Conservation (phyloP, 2,888 invertebrate genomes). For the Nemotelus pantherinus region DNA sequence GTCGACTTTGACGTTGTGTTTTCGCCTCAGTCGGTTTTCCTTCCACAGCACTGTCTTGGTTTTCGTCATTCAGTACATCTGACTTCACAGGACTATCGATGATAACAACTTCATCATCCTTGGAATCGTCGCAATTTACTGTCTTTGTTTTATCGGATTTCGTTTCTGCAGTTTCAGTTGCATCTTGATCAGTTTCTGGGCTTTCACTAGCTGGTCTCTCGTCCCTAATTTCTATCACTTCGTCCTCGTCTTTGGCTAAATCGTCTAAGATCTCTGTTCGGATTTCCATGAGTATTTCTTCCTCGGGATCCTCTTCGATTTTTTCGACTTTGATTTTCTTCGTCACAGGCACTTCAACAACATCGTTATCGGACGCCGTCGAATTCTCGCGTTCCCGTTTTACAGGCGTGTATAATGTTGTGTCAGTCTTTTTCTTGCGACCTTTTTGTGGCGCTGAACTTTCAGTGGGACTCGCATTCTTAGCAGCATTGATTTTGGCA, state of each 20-base stretch:
- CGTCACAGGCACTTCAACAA: conserved; percentile 2
- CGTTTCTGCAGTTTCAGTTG: background rate
- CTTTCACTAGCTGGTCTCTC: conserved; percentile 1
- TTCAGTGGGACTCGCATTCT: conserved; percentile 10
- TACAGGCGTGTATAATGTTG: background rate
- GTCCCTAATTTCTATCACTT: conserved; percentile 17
- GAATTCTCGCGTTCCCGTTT: conserved; percentile 43
- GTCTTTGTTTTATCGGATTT: background rate
- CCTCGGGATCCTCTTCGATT: conserved; percentile 63
- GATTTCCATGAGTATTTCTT: conserved; percentile 37
- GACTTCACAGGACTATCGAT: background rate
- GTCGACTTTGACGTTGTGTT: background rate
- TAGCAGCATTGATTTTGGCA: background rate
- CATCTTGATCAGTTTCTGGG: background rate
- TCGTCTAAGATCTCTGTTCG: conserved; percentile 17
- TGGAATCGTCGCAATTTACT: conserved; percentile 9
- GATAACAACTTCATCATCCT: background rate
- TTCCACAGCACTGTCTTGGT: background rate
- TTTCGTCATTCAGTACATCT: too few species aligned
- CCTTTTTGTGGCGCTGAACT: background rate
- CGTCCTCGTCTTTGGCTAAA: conserved; percentile 34
- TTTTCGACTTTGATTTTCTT: conserved; percentile 52
- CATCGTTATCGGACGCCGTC: conserved; percentile 37
- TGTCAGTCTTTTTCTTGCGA: background rate
- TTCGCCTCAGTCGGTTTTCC: background rate